These are phyloP conservation scores for Hydrocynus forskahlii DNA, from an alignment of 2,797 vertebrate species.

Conservation along the genomic window DNA sequence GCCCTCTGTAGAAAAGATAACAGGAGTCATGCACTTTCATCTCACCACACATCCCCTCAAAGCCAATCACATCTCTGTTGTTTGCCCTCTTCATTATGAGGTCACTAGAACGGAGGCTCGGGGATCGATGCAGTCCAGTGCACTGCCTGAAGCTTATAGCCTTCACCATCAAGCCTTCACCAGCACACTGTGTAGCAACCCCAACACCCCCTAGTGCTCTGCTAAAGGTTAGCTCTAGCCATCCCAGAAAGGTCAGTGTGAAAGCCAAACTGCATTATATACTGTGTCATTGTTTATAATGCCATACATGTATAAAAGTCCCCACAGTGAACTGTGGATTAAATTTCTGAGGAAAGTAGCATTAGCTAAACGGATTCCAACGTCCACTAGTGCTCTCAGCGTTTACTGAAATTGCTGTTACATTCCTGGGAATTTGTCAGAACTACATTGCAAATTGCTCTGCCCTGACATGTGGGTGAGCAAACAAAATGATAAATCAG, in stretches of 20 bases:
- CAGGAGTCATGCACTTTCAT: slow-evolving; percentile 20
- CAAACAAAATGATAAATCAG: slow-evolving; percentile 49
- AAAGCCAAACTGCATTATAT: slow-evolving; percentile 13
- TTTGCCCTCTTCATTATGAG: slow-evolving; percentile 10
- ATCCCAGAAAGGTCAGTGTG: slow-evolving; percentile 51
- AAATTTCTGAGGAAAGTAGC: neutral
- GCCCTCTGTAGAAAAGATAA: slow-evolving; percentile 7
- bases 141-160: neutral
- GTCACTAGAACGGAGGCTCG: slow-evolving; percentile 5
- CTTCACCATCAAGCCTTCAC: neutral
- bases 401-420: slow-evolving; percentile 17
- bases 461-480: slow-evolving; percentile 7
- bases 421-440: slow-evolving; percentile 15
- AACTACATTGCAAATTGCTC: slow-evolving; percentile 43
- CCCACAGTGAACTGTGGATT: slow-evolving; percentile 23
- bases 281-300: slow-evolving; percentile 44
- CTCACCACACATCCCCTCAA: slow-evolving; percentile 13
- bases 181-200: neutral
- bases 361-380: slow-evolving; percentile 10
- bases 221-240: slow-evolving; percentile 49
- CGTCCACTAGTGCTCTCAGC: slow-evolving; percentile 13
- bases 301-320: slow-evolving; percentile 49
- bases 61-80: neutral
- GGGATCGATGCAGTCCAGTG: slow-evolving; percentile 26
- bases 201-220: slow-evolving; percentile 20